Conservation (phyloP, 2,888 invertebrate genomes). For the Cosmia pyralina region DNA sequence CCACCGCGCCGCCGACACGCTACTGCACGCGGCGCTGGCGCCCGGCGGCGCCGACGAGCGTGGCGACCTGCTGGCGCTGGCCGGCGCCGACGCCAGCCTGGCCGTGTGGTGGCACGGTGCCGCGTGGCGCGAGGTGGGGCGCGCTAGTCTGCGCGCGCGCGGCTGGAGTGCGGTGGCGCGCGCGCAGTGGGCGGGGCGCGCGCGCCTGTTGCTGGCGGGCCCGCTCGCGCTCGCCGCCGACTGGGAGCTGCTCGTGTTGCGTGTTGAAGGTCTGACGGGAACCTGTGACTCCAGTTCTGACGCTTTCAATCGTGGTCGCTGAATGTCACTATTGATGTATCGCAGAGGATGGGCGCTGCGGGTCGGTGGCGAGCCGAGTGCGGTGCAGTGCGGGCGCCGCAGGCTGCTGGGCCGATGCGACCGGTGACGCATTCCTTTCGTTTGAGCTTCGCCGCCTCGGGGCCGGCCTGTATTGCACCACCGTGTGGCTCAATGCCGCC, state of each 20-base stretch:
- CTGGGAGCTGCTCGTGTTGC: constrained; percentile 78
- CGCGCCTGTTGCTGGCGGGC: constrained; percentile 77
- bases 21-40: constrained; percentile 65
- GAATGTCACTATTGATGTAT: background rate
- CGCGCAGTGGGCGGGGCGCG: constrained; percentile 64
- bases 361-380: constrained; percentile 70
- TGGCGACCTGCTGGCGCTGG: constrained; percentile 67
- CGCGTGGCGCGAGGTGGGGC: constrained; percentile 57
- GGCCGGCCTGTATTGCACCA: constrained; percentile 73
- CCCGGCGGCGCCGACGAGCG: constrained; percentile 19
- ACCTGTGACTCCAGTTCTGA: background rate
- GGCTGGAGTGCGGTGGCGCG: constrained; percentile 72
- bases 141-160: constrained; percentile 58
- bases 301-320: background rate
- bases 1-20: constrained; percentile 56
- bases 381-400: constrained; percentile 75
- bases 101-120: constrained; percentile 60
- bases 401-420: constrained; percentile 73
- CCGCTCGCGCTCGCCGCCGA: constrained; percentile 73
- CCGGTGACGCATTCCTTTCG: constrained; percentile 74
- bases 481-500: constrained; percentile 80
- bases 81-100: constrained; percentile 69
- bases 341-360: constrained; percentile 64
- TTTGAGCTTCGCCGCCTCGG: constrained; percentile 75
- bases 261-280: constrained; percentile 62